Percentiles rank a stretch among this genome's conserved stretches.
Conservation (phyloP, 2,113 vertebrate genomes). For the Pseudorectes ferrugineus region DNA sequence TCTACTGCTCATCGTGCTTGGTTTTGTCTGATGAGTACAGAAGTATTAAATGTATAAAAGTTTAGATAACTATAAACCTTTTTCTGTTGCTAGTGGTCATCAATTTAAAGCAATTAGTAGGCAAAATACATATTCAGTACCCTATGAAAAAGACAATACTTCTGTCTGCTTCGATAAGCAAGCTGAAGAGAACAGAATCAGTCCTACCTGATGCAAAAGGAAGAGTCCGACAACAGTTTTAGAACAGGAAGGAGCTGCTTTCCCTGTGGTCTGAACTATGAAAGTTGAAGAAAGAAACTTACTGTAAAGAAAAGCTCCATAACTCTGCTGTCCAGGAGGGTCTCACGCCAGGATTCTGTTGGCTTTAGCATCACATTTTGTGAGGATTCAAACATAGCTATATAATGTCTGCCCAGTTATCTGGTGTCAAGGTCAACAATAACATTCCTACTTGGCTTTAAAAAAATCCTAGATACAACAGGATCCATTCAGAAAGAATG, state of each 20-base stretch:
- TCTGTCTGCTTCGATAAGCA: neutral
- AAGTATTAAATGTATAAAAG: neutral
- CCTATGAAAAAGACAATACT: neutral
- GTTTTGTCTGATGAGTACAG: neutral
- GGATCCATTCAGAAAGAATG: conserved; percentile 77
- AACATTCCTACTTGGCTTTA: conserved; percentile 81
- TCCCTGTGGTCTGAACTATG: neutral
- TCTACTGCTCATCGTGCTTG: neutral
- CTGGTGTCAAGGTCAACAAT: conserved; percentile 93
- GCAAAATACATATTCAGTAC: neutral
- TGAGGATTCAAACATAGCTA: conserved; percentile 98
- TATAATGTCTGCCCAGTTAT: conserved; percentile 99
- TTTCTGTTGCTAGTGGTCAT: neutral
- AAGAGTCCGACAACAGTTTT: conserved; percentile 15
- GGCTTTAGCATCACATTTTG: conserved; percentile 99
- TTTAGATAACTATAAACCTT: neutral
- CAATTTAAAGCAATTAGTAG: neutral
- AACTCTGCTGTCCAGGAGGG: conserved; percentile 94
- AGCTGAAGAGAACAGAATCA: conserved; percentile 21
- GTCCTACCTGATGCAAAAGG: conserved; percentile 49
- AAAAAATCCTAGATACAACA: conserved; percentile 76
- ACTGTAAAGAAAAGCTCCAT: conserved; percentile 99
- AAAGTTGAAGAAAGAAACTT: conserved; percentile 73
- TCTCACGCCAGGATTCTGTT: conserved; percentile 96
- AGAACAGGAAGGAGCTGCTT: conserved; percentile 25